Evolutionary conservation across 2,888 invertebrate species (phyloP).

Genomic region (Habroteleia sp.): DNA sequence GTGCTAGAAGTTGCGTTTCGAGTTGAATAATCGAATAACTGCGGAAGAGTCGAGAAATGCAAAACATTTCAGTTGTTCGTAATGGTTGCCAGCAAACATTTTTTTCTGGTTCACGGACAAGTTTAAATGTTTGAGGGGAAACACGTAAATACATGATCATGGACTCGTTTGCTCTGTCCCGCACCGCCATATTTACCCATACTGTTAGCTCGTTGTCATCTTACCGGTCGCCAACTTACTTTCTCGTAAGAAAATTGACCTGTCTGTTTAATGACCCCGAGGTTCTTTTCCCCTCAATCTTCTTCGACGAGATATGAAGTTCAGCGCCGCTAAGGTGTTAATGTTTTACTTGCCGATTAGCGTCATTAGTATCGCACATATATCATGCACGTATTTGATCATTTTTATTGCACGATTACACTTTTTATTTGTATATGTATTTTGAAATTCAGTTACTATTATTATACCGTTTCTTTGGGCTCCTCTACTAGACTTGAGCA

Average conservation of each 20-base stretch:
- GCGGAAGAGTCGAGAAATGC: no score
- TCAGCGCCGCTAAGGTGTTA: constrained; percentile 72
- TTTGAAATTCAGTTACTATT: constrained; percentile 51
- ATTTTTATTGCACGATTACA: constrained; percentile 40
- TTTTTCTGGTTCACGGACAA: constrained; percentile 64
- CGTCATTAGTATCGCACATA: constrained; percentile 51
- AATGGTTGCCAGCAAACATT: constrained; percentile 61
- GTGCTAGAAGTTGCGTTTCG: no score
- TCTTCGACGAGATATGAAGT: constrained; percentile 69
- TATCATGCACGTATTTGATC: constrained; percentile 36
- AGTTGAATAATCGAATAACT: no score
- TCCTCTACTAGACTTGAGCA: no score
- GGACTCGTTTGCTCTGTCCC: constrained; percentile 73
- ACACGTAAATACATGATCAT: constrained; percentile 79
- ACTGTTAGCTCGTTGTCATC: constrained; percentile 80
- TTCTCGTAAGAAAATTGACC: constrained; percentile 75
- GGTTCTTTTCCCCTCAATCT: constrained; percentile 61
- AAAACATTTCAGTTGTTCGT: constrained; percentile 66
- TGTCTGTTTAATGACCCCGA: constrained; percentile 74
- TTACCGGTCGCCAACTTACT: constrained; percentile 73
- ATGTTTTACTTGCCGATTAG: constrained; percentile 79
- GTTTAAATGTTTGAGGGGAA: constrained; percentile 78
- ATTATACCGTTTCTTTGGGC: constrained; percentile 13
- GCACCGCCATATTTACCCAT: constrained; percentile 78
- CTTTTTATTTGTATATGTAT: constrained; percentile 44